Percentiles rank a stretch among this genome's conserved stretches.
Evolutionary conservation across 2,888 invertebrate species (phyloP).

Genomic region (Drosophila birchii): DNA sequence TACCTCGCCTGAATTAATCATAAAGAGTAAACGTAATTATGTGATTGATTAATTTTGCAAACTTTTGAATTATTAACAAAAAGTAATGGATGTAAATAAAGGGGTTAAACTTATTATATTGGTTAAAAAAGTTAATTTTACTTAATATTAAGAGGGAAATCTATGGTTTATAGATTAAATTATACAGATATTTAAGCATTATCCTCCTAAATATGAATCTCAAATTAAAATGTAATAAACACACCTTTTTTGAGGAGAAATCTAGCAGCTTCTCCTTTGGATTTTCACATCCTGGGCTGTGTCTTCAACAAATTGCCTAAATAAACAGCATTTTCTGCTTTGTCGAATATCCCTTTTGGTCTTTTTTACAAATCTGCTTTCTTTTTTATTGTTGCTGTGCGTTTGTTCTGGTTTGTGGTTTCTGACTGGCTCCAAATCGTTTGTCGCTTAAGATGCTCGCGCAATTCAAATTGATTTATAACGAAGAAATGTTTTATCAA

Average conservation of each 20-base stretch:
- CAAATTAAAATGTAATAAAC: slow-evolving; percentile 2
- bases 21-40: slow-evolving; percentile 8
- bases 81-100: neutral
- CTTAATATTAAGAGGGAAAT: neutral
- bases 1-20: neutral
- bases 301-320: slow-evolving; percentile 45
- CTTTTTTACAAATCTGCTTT: slow-evolving; percentile 10
- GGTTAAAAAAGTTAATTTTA: too few relatives aligned
- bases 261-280: neutral
- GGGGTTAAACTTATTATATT: too few relatives aligned
- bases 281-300: neutral
- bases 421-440: slow-evolving; percentile 35
- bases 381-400: slow-evolving; percentile 4
- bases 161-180: neutral
- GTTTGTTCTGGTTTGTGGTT: slow-evolving; percentile 19
- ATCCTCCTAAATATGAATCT: neutral
- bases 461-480: slow-evolving; percentile 67
- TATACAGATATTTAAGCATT: neutral
- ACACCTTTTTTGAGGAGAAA: neutral
- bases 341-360: slow-evolving; percentile 28
- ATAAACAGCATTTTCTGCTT: slow-evolving; percentile 58
- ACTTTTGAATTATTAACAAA: neutral
- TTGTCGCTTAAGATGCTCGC: slow-evolving; percentile 52
- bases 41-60: slow-evolving; percentile 15
- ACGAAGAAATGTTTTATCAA: slow-evolving; percentile 51